Evolutionary conservation across 2,113 vertebrate genomes (phyloP), one percentile per base, ranked within the genome.

Genomic region (Petrocephalus zakoni): DNA sequence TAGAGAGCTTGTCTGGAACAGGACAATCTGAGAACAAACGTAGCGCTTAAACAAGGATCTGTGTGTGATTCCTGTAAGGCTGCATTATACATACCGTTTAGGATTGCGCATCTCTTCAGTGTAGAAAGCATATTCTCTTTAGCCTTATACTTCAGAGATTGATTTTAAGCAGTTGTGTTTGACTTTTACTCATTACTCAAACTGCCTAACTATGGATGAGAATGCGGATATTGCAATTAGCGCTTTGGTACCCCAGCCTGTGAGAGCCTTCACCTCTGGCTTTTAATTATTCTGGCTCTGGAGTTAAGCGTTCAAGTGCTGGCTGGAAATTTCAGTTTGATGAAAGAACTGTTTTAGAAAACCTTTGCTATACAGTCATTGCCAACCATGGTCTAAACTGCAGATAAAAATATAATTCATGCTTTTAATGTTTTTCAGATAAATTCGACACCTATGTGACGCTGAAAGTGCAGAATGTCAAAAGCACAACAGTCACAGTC

Each of bases 391-490:
- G 9, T 19, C 29, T 19, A 75, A 75, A 75, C 13, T 75, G 34
- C 13, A 75, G 5, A 21, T 19, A 34, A 78, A 29, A 78, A 78
- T 78, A 22, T 83, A 83, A 47, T 19, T 19, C 42, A 7, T 49
- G 42, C 46, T 83, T 47, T 90, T 37, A 13, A 61, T 93, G 42
- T 93, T 0, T 93, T 94, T 25, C 94, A 99, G 98, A 98, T 90
- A 98, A 97, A 92, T 99, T 99, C 94, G 98, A 99, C 89, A 97
- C 96, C 0, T 99, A 99, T 0, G 97, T 99, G 88, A 99, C 97
- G 0, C 90, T 99, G 91, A 99, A 99, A 93, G 98, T 99, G 78
- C 98, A 99, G 93, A 99, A 99, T 93, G 97, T 99, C 92, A 99
- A 99, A 95, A 99, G 98, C 89, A 98, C 97, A 0, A 99, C 98